These are phyloP conservation scores for Formica aserva DNA, from an alignment of 2,888 invertebrate species.

Conservation along the genomic window DNA sequence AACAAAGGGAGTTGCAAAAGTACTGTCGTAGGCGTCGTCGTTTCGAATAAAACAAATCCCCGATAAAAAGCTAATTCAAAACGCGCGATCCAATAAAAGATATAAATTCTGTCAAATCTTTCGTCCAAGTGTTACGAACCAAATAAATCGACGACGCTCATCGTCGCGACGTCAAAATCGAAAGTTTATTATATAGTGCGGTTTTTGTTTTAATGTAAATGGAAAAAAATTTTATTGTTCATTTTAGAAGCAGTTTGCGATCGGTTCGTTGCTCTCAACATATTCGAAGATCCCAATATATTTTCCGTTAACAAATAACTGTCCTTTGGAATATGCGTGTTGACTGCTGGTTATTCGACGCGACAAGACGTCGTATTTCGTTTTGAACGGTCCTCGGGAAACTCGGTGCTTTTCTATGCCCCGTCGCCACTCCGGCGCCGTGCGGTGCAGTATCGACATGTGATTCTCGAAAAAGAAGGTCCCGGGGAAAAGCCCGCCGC, in stretches of 20 bases:
- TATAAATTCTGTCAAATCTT: conserved; percentile 27
- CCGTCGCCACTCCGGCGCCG: no score
- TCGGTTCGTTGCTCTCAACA: background rate
- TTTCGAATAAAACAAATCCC: conserved; percentile 16
- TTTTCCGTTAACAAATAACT: conserved; percentile 46
- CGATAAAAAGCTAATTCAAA: conserved; percentile 30
- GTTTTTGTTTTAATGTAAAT: background rate
- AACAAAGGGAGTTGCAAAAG: conserved; percentile 26
- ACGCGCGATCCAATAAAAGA: conserved; percentile 22
- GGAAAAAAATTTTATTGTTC: background rate
- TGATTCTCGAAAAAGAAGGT: conserved; percentile 39
- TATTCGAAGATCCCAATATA: background rate
- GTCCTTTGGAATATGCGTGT: conserved; percentile 1
- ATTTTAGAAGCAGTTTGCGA: background rate
- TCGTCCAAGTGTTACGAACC: conserved; percentile 14
- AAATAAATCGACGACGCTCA: conserved; percentile 23
- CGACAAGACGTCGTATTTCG: conserved; percentile 43
- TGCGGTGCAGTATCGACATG: conserved; percentile 26
- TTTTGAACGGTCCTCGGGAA: conserved; percentile 18
- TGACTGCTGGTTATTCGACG: conserved; percentile 14
- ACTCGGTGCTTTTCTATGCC: background rate
- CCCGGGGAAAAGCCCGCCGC: conserved; percentile 19
- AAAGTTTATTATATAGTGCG: background rate
- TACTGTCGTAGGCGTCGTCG: background rate
- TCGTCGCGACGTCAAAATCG: background rate